A percentile compares a stretch with the other conserved stretches of the same genome.
These are phyloP conservation scores for Piaya cayana DNA, from an alignment of 2,113 vertebrate species.

Conservation along the genomic window DNA sequence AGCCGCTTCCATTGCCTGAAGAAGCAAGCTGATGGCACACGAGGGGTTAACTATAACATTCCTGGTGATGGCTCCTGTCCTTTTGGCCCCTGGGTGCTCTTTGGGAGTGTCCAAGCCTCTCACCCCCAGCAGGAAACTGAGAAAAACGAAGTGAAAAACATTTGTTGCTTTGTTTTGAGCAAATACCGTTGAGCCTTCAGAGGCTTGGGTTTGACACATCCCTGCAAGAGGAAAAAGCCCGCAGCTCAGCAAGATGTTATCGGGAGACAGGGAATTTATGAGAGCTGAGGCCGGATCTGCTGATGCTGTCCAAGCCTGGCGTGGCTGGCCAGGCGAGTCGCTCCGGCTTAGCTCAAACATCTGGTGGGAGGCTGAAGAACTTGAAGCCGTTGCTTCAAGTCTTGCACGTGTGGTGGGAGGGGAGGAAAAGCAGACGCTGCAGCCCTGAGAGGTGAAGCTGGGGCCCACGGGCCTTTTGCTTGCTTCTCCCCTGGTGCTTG, in stretches of 20 bases:
- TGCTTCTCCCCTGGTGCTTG: neutral
- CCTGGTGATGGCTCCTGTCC: neutral
- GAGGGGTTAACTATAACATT: neutral
- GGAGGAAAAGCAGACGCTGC: neutral
- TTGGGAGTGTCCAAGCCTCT: neutral
- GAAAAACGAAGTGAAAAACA: neutral
- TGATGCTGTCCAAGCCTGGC: neutral
- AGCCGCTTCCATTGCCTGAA: no score
- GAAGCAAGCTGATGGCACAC: neutral
- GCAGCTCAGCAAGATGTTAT: constrained; percentile 57
- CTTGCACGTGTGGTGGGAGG: neutral
- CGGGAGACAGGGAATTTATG: neutral
- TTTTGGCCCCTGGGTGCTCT: neutral
- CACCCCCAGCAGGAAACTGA: neutral
- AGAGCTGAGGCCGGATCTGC: neutral
- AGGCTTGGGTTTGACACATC: neutral
- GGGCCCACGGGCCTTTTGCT: neutral
- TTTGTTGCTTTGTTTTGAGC: constrained; percentile 2
- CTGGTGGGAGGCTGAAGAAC: neutral
- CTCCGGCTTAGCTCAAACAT: neutral
- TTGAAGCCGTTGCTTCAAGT: neutral
- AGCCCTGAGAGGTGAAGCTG: neutral
- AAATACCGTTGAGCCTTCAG: neutral
- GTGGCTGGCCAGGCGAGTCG: rapidly evolving
- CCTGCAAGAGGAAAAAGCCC: neutral